A percentile compares a stretch with the other conserved stretches of the same genome.
phyloP scores from a whole-genome alignment of 2,113 vertebrate genomes.

The Tachysurus vachellii region DNA sequence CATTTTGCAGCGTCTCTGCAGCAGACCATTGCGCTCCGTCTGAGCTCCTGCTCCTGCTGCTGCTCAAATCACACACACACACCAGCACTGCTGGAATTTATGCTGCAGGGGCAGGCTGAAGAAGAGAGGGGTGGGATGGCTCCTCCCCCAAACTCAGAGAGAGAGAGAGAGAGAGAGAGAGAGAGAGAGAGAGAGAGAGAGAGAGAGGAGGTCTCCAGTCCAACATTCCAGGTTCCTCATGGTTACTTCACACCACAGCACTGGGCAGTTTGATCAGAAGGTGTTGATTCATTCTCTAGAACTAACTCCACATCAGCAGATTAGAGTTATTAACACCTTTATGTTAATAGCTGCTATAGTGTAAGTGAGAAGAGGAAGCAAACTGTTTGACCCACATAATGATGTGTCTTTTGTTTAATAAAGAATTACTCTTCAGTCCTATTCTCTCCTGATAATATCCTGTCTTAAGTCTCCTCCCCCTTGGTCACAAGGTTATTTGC shows the following conservation, averaged over 20 bases:
- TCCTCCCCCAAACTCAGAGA: not conserved
- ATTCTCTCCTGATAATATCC: not conserved
- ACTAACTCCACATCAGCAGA: too few relatives aligned
- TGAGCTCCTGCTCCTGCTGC: constrained; percentile 32
- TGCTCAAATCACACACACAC: constrained; percentile 33
- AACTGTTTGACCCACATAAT: too few relatives aligned
- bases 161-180: not conserved
- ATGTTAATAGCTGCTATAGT: not conserved
- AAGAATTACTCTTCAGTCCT: not conserved
- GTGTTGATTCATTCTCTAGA: not conserved
- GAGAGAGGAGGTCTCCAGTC: not conserved
- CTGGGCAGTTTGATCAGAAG: not conserved
- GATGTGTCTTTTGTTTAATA: not conserved
- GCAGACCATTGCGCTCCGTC: constrained; percentile 28
- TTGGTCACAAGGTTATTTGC: not conserved
- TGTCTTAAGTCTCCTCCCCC: too few relatives aligned
- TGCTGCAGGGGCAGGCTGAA: not conserved
- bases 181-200: not conserved
- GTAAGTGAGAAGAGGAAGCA: not conserved
- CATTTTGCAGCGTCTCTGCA: constrained; percentile 34
- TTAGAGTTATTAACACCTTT: too few relatives aligned
- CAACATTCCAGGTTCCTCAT: not conserved
- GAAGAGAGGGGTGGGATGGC: not conserved
- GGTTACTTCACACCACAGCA: not conserved
- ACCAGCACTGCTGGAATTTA: not conserved